Evolutionary conservation across 2,113 vertebrate genomes (phyloP), one percentile per base, ranked within the genome.

Genomic region (Phylloscopus trochilus): DNA sequence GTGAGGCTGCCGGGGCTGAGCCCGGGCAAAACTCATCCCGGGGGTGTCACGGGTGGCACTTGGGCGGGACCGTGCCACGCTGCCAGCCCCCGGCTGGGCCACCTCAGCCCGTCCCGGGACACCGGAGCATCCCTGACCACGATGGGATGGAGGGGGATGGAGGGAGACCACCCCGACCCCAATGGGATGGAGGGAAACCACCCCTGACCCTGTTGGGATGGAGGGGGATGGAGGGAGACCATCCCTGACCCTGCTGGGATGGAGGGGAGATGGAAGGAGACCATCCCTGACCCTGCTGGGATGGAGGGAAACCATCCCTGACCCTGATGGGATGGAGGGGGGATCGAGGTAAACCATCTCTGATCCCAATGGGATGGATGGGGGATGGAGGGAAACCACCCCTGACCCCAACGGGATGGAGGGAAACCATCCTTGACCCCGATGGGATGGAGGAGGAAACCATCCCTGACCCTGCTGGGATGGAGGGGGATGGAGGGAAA

Each of bases 101-200:
- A 4, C 33, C n/a, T 6, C 44, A 10, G 2, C 44, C 15, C 7
- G 0, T 5, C 59, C 64, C 16, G 12, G 56, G 39, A 33, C 51
- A 9, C 49, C 1, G 7, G 16, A 55, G 33, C 78, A 2, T 1
- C 64, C n/a, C 52, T 3, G 31, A 53, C 2, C n/a, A 43, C 2
- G 33, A 55, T 26, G 9, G n/a, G 58, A n/a, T 59, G 58, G 21
- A 20, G 20, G 18, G 44, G 49, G 26, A 52, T 52, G 27, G 17
- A 28, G 33, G n/a, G 67, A 18, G 6, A 27, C 2, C 9, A 56
- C 2, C 52, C 18, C 7, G 55, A 46, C 9, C 70, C 6, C 12
- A 1, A 3, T 37, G 73, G 33, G 73, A 47, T 23, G 43, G 6
- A 7, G 63, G 43, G 43, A 44, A 17, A 44, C 16, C 43, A 47